Base-by-base conservation (phyloP, 2,888 invertebrate species). In the Cacoxenus indagator region DNA sequence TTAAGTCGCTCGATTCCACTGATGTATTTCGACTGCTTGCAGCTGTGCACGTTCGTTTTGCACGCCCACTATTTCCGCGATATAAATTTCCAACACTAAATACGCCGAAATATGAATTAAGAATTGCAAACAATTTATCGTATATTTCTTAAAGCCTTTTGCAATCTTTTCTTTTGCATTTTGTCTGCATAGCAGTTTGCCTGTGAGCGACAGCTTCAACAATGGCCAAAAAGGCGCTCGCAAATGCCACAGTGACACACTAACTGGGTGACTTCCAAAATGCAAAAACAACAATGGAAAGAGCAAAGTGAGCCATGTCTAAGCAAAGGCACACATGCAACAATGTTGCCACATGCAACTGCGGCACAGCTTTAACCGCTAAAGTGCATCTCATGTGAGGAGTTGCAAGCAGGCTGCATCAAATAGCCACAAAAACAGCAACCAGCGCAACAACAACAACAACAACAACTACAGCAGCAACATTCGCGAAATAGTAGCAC, bases 211-310 rank as follows among this genome's bases (percentile, higher is more conserved):
- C 37, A 54, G 54, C n/a, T n/a, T n/a, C 43, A 64, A 65, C 43
- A 67, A 61, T 67, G 64, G 27, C 64, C 75, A 55, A 27, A 31
- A 37, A 6, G 27, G 26, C 48, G 31, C 67, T 64, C 76, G 51
- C 74, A 83, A 82, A 81, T 82, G 82, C 83, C 81, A 81, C 73
- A 82, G 76, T 81, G 81, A 81, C 81, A 81, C 81, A 81, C 81
- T 81, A 81, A 82, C 83, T 78, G 83, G 78, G 73, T 83, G 83
- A 77, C 78, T 83, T 73, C 78, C 74, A 83, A 82, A 76, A 67
- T 72, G 14, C 68, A 45, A 11, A 26, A 54, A 55, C 31, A 67
- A 67, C 37, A 51, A 64, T 48, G 24, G 29, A 66, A 68, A 31
- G 46, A 66, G 64, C 69, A 61, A 70, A 69, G 59, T 67, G 69